Percentiles rank a stretch among this genome's conserved stretches.
Conservation (phyloP, 2,888 invertebrate genomes). For the Poecilobothrus nobilitatus region DNA sequence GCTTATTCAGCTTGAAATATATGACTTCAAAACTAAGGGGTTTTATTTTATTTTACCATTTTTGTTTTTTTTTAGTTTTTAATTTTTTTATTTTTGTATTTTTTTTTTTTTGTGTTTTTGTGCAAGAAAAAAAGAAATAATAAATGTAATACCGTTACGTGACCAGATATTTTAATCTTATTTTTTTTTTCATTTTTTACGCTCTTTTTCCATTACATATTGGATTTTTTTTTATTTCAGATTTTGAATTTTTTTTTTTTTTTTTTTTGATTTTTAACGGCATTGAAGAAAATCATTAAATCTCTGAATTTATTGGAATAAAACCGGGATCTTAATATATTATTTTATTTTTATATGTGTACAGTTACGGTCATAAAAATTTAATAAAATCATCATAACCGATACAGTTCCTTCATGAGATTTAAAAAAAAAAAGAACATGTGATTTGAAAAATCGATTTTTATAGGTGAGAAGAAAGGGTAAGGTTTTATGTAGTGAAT, state of each 20-base stretch:
- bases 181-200: not conserved
- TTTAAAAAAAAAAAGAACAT: too few relatives aligned
- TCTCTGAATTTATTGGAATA: slow-evolving; percentile 1
- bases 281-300: not conserved
- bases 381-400: too few relatives aligned
- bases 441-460: too few relatives aligned
- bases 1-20: not conserved
- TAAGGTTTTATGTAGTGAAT: too few relatives aligned
- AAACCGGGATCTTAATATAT: not conserved
- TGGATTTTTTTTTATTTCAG: not conserved
- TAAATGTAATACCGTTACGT: slow-evolving; percentile 6
- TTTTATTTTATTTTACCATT: not conserved
- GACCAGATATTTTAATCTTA: not conserved
- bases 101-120: too few relatives aligned
- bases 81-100: too few relatives aligned
- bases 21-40: not conserved
- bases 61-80: not conserved
- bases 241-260: not conserved
- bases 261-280: not conserved
- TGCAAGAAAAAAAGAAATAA: not conserved
- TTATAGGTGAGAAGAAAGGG: too few relatives aligned
- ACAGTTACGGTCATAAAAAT: too few relatives aligned
- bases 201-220: not conserved
- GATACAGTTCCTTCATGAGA: too few relatives aligned
- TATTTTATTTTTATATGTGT: too few relatives aligned